Conservation (phyloP, 2,113 vertebrate species). For the Emydura subglobosa region DNA sequence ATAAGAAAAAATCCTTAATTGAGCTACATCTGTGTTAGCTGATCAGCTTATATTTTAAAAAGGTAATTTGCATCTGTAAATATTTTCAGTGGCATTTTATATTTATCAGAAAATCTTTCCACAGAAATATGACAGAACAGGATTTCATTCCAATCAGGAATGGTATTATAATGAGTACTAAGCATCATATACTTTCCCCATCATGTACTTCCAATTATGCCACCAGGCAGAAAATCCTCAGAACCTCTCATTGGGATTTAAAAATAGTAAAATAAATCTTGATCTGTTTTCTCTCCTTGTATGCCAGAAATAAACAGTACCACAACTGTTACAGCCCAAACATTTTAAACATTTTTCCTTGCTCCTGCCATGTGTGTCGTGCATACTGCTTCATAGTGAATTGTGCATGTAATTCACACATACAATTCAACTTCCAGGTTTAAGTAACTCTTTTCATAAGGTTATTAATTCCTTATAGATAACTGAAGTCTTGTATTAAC, state of each 20-base stretch:
- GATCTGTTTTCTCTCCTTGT: background rate
- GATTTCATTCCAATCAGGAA: slow-evolving; percentile 45
- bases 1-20: background rate
- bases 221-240: slow-evolving; percentile 42
- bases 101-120: background rate
- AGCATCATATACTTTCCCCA: slow-evolving; percentile 11
- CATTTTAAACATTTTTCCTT: background rate
- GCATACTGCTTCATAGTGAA: background rate
- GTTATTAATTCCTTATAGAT: background rate
- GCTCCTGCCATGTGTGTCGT: background rate
- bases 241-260: slow-evolving; percentile 49
- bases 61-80: background rate
- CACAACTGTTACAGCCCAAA: background rate
- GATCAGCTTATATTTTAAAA: background rate
- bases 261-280: slow-evolving; percentile 38
- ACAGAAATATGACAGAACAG: slow-evolving; percentile 12
- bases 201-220: slow-evolving; percentile 24
- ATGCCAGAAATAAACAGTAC: background rate
- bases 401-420: background rate
- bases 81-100: background rate
- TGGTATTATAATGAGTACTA: slow-evolving; percentile 17
- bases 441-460: background rate
- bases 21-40: background rate
- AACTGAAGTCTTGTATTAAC: background rate
- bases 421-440: background rate